Percentiles rank a stretch among this genome's conserved stretches.
These are phyloP conservation scores for Drosophila watanabei DNA, from an alignment of 1,140 invertebrate species.

Conservation along the genomic window DNA sequence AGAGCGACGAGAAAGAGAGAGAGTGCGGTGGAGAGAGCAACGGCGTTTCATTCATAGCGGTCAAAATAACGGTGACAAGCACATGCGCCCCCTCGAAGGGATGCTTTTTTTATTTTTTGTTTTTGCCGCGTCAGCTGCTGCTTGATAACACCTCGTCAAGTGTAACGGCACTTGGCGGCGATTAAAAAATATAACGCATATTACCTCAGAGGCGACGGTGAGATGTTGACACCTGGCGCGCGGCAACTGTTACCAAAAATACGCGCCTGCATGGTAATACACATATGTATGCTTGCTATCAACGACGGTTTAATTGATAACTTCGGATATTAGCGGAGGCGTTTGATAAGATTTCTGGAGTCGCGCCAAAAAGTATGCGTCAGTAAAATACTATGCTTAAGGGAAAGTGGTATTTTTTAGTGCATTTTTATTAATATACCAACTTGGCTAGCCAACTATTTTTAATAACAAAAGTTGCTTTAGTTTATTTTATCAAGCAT, in stretches of 20 bases:
- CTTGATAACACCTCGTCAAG: constrained; percentile 35
- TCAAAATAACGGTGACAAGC: constrained; percentile 22
- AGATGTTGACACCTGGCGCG: constrained; percentile 19
- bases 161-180: constrained; percentile 22
- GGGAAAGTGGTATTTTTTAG: neutral
- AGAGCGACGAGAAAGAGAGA: constrained; percentile 6
- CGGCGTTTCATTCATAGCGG: constrained; percentile 64
- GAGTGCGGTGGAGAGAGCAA: neutral
- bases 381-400: too few relatives aligned
- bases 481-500: too few relatives aligned
- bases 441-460: too few relatives aligned
- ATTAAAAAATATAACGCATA: neutral
- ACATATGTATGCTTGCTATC: constrained; percentile 33
- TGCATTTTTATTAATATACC: neutral
- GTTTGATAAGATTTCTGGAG: constrained; percentile 29
- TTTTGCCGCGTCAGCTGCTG: constrained; percentile 45
- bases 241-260: constrained; percentile 29
- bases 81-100: constrained; percentile 54
- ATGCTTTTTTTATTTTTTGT: constrained; percentile 33
- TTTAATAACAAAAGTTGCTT: too few relatives aligned
- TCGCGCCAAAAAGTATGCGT: constrained; percentile 8
- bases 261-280: constrained; percentile 22
- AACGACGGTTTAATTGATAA: constrained; percentile 35
- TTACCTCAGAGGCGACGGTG: constrained; percentile 4
- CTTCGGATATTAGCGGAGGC: constrained; percentile 17